phyloP scores from a whole-genome alignment of 2,888 invertebrate species.

The Apeira syringaria region DNA sequence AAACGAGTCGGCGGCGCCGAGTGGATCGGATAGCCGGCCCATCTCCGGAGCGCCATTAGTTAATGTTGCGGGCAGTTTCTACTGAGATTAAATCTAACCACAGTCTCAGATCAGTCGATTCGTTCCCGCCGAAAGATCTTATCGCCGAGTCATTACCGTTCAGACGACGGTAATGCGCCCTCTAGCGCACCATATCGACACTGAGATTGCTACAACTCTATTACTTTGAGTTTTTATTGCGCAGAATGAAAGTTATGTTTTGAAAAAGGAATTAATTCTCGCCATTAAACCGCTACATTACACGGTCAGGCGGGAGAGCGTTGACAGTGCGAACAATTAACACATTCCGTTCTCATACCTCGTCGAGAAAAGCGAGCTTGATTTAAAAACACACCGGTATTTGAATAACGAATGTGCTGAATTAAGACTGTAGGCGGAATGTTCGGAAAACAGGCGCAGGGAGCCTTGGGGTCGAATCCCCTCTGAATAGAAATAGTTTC shows the following conservation, averaged over 20 bases:
- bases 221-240: slow-evolving; percentile 50
- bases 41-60: slow-evolving; percentile 69
- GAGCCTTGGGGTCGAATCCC: slow-evolving; percentile 60
- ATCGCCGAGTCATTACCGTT: slow-evolving; percentile 61
- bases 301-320: slow-evolving; percentile 49
- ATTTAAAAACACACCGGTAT: slow-evolving; percentile 47
- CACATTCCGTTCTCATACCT: slow-evolving; percentile 55
- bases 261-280: slow-evolving; percentile 31
- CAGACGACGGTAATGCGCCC: slow-evolving; percentile 52
- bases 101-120: slow-evolving; percentile 58
- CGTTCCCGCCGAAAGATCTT: slow-evolving; percentile 50
- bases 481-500: slow-evolving; percentile 76
- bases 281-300: slow-evolving; percentile 36
- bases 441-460: slow-evolving; percentile 55
- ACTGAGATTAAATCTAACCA: slow-evolving; percentile 61
- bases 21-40: slow-evolving; percentile 53
- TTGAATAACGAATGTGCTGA: slow-evolving; percentile 54
- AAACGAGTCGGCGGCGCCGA: slow-evolving; percentile 42
- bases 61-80: slow-evolving; percentile 71
- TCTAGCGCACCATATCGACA: slow-evolving; percentile 38
- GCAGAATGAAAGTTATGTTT: slow-evolving; percentile 32
- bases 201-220: slow-evolving; percentile 53
- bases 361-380: slow-evolving; percentile 39
- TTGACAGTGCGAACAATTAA: slow-evolving; percentile 57
- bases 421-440: slow-evolving; percentile 40